Conservation (phyloP, 2,888 invertebrate genomes). For the Leucoma salicis region DNA sequence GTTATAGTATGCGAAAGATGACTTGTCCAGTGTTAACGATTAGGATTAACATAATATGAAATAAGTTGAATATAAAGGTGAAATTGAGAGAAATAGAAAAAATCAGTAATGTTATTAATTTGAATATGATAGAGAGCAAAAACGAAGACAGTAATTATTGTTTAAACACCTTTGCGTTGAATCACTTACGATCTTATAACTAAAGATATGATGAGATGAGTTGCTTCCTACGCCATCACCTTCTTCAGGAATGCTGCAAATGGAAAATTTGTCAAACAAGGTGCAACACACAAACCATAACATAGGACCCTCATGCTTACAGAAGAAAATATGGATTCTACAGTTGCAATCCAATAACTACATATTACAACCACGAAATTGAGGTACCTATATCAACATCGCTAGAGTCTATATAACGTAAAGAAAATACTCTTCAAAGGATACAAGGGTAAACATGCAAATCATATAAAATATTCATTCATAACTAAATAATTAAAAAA, state of each 20-base stretch:
- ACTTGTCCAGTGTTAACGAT: not conserved
- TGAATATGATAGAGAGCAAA: slow-evolving; percentile 32
- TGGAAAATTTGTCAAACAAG: slow-evolving; percentile 64
- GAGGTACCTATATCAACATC: too few species aligned
- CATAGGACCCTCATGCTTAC: slow-evolving; percentile 38
- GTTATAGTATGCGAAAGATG: slow-evolving; percentile 2
- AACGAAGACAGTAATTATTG: slow-evolving; percentile 41
- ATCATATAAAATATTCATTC: too few species aligned
- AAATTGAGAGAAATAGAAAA: slow-evolving; percentile 20
- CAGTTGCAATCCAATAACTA: not conserved
- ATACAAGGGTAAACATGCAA: too few species aligned
- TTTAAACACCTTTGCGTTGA: slow-evolving; percentile 33
- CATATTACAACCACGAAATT: too few species aligned
- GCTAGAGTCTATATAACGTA: too few species aligned
- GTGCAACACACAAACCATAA: slow-evolving; percentile 52
- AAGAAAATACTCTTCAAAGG: too few species aligned
- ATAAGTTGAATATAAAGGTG: slow-evolving; percentile 24
- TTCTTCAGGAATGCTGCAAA: slow-evolving; percentile 91
- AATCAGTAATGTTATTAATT: slow-evolving; percentile 32
- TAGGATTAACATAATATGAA: not conserved
- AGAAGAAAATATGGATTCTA: slow-evolving; percentile 17
- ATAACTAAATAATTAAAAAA: too few species aligned
- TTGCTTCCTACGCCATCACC: slow-evolving; percentile 84
- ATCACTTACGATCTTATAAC: slow-evolving; percentile 82
- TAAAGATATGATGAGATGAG: slow-evolving; percentile 74